Evolutionary conservation across 2,888 invertebrate species (phyloP).

Genomic region (Phragmatobia fuliginosa): DNA sequence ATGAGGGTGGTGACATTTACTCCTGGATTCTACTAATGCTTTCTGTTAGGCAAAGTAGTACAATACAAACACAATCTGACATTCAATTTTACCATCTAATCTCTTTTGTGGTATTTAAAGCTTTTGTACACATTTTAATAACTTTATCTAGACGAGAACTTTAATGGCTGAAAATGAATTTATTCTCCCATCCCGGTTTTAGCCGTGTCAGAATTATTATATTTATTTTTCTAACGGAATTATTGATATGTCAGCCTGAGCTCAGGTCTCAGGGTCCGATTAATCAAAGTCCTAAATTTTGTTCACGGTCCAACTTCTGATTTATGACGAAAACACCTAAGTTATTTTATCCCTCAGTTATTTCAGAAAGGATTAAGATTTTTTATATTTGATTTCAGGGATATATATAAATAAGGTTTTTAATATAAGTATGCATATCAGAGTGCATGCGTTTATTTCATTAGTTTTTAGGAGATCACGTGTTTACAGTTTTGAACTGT

Average conservation of each 20-base stretch:
- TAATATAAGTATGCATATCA: neutral
- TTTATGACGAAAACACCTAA: neutral
- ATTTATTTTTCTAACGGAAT: neutral
- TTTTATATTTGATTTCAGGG: neutral
- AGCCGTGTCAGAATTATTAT: neutral
- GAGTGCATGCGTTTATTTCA: neutral
- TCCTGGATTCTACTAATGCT: too few species aligned
- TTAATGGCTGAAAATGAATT: neutral
- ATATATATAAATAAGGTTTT: neutral
- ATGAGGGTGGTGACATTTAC: too few species aligned
- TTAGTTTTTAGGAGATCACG: neutral
- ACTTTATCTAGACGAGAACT: neutral
- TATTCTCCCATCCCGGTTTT: neutral
- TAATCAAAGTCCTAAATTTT: neutral
- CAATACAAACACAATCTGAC: too few species aligned
- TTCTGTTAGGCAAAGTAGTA: too few species aligned
- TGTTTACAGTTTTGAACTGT: neutral
- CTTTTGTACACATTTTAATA: neutral
- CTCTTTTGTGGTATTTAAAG: too few species aligned
- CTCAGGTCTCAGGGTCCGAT: neutral
- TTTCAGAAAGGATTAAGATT: neutral
- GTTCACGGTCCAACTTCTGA: neutral
- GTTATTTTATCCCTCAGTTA: neutral
- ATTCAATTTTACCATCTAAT: too few species aligned
- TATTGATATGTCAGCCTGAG: conserved; percentile 4